phyloP scores from a whole-genome alignment of 2,888 invertebrate genomes.

The Leistus spinibarbis region DNA sequence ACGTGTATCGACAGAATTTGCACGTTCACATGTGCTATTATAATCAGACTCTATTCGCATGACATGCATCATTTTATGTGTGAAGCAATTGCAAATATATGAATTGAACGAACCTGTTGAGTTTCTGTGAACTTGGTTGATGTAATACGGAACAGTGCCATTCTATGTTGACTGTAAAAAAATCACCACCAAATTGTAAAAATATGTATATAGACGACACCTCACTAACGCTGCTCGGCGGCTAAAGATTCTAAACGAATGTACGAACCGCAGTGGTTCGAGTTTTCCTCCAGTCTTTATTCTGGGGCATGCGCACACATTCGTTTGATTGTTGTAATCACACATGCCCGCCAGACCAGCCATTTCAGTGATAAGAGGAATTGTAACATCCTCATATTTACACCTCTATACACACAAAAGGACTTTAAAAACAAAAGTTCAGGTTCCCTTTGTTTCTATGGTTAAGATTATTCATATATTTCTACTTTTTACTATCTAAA shows the following conservation, averaged over 20 bases:
- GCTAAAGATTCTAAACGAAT: slow-evolving; percentile 32
- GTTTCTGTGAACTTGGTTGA: slow-evolving; percentile 66
- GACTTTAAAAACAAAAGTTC: too few relatives aligned
- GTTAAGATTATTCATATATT: too few relatives aligned
- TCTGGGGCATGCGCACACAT: slow-evolving; percentile 23
- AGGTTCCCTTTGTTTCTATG: too few relatives aligned
- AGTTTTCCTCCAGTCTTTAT: slow-evolving; percentile 34
- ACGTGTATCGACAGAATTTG: background rate
- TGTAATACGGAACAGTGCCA: slow-evolving; percentile 72
- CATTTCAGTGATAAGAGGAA: background rate
- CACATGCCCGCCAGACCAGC: background rate
- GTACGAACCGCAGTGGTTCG: slow-evolving; percentile 25
- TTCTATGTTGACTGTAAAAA: slow-evolving; percentile 54
- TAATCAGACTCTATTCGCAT: background rate
- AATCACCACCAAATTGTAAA: slow-evolving; percentile 44
- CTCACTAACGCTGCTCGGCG: slow-evolving; percentile 30
- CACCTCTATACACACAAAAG: too few relatives aligned
- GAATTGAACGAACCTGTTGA: slow-evolving; percentile 59
- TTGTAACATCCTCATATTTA: too few relatives aligned
- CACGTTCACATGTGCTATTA: background rate
- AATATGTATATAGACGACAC: slow-evolving; percentile 16
- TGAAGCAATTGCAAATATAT: background rate
- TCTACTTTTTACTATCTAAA: too few relatives aligned
- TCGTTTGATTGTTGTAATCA: background rate
- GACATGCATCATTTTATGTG: background rate